Base-by-base conservation (phyloP, 2,797 vertebrate species). In the Heterohyrax brucei region DNA sequence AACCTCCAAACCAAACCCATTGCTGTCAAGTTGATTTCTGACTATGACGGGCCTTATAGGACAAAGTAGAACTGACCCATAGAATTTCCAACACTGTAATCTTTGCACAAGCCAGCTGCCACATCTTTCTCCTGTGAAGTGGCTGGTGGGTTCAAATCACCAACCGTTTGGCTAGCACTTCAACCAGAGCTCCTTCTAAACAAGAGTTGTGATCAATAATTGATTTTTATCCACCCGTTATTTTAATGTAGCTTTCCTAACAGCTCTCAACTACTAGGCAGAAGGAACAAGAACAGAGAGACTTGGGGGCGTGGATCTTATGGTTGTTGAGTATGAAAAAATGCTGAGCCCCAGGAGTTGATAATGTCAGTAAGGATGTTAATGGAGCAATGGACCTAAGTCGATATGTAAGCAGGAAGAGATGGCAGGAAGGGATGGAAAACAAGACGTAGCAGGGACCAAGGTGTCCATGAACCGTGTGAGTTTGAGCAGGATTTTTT, bases 391-490 rank as follows among this genome's bases (percentile, higher is more conserved):
- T 0, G 22, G n/a, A 59, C 10, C 6, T 22, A 5, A 24, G 77
- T 14, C n/a, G 24, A 61, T 53, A 2, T 1, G 6, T 53, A 62
- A 39, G 21, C 19, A 16, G 9, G 21, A 39, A 33, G 28, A 28
- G 4, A 10, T 14, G 0, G 10, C 24, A 10, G 62, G 56, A 64
- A 1, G 2, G 4, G 6, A 12, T 7, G 21, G 56, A 2, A 50
- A 10, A 7, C 5, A 8, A 28, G 50, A 5, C n/a, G 8, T 46
- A 9, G 7, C 1, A 56, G 7, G 8, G 4, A 9, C 14, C 22
- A 3, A 1, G 12, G 7, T 1, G 3, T 4, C 12, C 19, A 30
- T 44, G 4, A 7, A 10, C 46, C 26, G 2, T 7, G 2, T 5
- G 48, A 48, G n/a, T 10, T 14, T 0, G 16, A 46, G 9, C 56